Evolutionary conservation across 2,797 vertebrate genomes (phyloP).

Genomic region (Crax fasciolata): DNA sequence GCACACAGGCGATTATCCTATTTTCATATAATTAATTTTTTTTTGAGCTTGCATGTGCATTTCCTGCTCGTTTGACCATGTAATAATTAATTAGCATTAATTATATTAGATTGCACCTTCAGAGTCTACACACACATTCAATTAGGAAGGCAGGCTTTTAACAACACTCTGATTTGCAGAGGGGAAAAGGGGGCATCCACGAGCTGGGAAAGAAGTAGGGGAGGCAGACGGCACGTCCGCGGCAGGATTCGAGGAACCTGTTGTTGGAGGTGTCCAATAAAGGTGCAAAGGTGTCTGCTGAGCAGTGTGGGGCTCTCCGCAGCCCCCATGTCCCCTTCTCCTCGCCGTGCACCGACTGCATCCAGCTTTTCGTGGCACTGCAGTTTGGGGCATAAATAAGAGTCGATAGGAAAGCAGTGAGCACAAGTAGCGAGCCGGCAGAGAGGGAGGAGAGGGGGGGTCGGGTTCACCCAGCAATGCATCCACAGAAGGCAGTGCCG

Average conservation of each 20-base stretch:
- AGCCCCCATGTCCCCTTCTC: neutral
- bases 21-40: slow-evolving; percentile 83
- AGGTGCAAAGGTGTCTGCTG: neutral
- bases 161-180: slow-evolving; percentile 59
- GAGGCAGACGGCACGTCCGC: slow-evolving; percentile 18
- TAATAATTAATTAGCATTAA: slow-evolving; percentile 85
- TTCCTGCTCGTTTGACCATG: slow-evolving; percentile 84
- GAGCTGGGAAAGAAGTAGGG: neutral
- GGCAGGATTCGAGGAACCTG: slow-evolving; percentile 61
- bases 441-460: neutral
- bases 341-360: neutral
- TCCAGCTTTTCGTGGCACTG: neutral
- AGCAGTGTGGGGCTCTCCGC: neutral
- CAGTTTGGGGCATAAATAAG: neutral
- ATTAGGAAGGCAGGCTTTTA: slow-evolving; percentile 75
- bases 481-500: slow-evolving; percentile 18
- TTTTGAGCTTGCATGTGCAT: slow-evolving; percentile 75
- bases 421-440: neutral
- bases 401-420: neutral
- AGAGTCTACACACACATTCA: slow-evolving; percentile 63
- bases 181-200: slow-evolving; percentile 16
- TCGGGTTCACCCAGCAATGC: slow-evolving; percentile 1
- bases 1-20: slow-evolving; percentile 77
- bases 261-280: neutral
- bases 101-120: slow-evolving; percentile 82